Base-by-base conservation (phyloP, 2,113 vertebrate species). In the pig (Sus scrofa) region DNA sequence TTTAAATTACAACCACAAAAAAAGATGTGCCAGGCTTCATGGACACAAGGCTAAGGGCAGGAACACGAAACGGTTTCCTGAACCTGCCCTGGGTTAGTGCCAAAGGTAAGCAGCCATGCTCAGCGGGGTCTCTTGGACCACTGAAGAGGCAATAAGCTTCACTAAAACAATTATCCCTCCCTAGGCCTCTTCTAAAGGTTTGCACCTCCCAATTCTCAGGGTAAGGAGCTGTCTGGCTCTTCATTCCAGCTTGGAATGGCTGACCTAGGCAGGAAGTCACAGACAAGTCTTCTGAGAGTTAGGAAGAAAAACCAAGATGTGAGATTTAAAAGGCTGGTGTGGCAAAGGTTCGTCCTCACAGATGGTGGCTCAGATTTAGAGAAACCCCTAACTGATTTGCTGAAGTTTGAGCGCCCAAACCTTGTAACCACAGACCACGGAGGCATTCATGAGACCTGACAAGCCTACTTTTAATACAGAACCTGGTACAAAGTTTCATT, bases 391-490 rank as follows among this genome's bases (percentile, higher is more conserved):
- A 67, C 70, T 86, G 84, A 87, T 85, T 27, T 65, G 82, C 89
- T 90, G 88, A 68, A 73, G 81, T 56, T n/a, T 56, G 50, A 93
- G 27, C 60, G 30, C 26, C 37, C 37, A 52, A 24, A 39, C 24
- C 27, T 84, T 39, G 75, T 52, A 74, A 79, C 71, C 86, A 58
- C 91, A 96, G 81, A 52, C 15, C 39, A 16, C 60, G 93, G 67
- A 97, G 79, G 26, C 97, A 98, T 97, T 98, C 88, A 92, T 95
- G 98, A 97, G 98, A 73, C 75, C 98, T 98, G 98, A 98, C 98
- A 98, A 97, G 95, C 95, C 96, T 86, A 94, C 98, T 95, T 97
- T 98, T 98, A 98, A 98, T 98, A 98, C 97, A 98, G 97, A 98
- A 97, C 92, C 97, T 96, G 96, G 95, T 98, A 92, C 97, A 97